These are phyloP conservation scores for Brachylomia viminalis DNA, from an alignment of 2,888 invertebrate genomes.

Conservation along the genomic window DNA sequence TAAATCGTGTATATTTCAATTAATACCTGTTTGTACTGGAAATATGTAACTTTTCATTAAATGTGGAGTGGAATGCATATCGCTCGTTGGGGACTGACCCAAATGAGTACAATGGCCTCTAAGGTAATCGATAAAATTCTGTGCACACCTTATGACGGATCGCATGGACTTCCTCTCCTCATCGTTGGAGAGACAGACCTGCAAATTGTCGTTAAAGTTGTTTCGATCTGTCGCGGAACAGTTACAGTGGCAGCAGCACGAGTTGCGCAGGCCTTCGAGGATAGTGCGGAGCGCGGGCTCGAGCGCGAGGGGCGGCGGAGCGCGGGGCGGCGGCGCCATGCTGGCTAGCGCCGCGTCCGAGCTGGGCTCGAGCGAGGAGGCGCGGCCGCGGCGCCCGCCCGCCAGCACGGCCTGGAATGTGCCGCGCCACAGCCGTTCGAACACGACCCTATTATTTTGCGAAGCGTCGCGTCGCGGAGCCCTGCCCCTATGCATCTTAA, in stretches of 20 bases:
- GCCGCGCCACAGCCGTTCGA: conserved; percentile 94
- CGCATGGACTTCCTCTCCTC: conserved; percentile 91
- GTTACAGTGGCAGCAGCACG: conserved; percentile 88
- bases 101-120: conserved; percentile 62
- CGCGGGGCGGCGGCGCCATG: conserved; percentile 65
- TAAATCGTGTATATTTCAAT: conserved; percentile 67
- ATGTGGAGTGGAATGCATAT: conserved; percentile 63
- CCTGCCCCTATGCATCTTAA: conserved; percentile 88
- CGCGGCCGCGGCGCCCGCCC: conserved; percentile 84
- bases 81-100: conserved; percentile 64
- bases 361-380: conserved; percentile 82
- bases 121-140: conserved; percentile 74
- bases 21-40: conserved; percentile 65
- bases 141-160: conserved; percentile 92
- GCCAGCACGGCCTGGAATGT: conserved; percentile 90
- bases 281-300: conserved; percentile 86
- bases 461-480: conserved; percentile 83
- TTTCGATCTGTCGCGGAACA: conserved; percentile 80
- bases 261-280: conserved; percentile 81
- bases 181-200: conserved; percentile 89
- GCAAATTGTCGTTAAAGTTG: conserved; percentile 87
- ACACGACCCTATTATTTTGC: conserved; percentile 91
- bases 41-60: conserved; percentile 72
- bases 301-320: conserved; percentile 75
- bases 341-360: conserved; percentile 71